Conservation (phyloP, 2,113 vertebrate species). For the Protomyctophum bolini region DNA sequence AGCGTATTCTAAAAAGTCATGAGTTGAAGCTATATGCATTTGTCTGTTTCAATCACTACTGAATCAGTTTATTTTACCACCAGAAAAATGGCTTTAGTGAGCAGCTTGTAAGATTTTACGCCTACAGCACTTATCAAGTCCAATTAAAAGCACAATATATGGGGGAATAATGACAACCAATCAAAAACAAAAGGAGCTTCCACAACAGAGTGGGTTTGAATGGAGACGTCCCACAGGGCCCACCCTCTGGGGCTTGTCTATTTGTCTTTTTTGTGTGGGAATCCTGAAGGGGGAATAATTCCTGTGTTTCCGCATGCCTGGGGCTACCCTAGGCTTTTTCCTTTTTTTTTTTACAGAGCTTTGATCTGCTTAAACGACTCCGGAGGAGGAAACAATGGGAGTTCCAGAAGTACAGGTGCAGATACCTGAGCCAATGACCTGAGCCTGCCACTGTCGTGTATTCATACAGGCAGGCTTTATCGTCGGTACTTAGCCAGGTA, state of each 20-base stretch:
- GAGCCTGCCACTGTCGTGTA: constrained; percentile 56
- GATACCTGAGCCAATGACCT: constrained; percentile 77
- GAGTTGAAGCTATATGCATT: not conserved
- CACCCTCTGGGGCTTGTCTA: constrained; percentile 59
- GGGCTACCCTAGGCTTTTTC: constrained; percentile 76
- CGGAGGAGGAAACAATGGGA: constrained; percentile 73
- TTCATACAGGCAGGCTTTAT: constrained; percentile 68
- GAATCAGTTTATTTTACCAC: constrained; percentile 18
- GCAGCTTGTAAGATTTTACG: constrained; percentile 31
- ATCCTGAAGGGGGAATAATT: constrained; percentile 62
- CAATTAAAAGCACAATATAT: constrained; percentile 51
- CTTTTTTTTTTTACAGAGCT: constrained; percentile 33
- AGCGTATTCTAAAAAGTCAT: not conserved
- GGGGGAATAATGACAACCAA: constrained; percentile 46
- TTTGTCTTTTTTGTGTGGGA: constrained; percentile 71
- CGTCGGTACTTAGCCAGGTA: constrained; percentile 70
- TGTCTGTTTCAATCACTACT: not conserved
- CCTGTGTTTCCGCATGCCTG: constrained; percentile 68
- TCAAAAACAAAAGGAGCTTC: constrained; percentile 48
- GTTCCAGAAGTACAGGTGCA: constrained; percentile 67
- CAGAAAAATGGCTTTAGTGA: constrained; percentile 10
- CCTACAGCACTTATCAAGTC: constrained; percentile 35
- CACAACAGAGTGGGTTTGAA: constrained; percentile 57
- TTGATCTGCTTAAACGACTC: constrained; percentile 78
- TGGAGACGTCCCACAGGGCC: constrained; percentile 63